Evolutionary conservation across 2,888 invertebrate species (phyloP), one percentile per base, ranked within the genome.

Genomic region (Drosophila limbata): DNA sequence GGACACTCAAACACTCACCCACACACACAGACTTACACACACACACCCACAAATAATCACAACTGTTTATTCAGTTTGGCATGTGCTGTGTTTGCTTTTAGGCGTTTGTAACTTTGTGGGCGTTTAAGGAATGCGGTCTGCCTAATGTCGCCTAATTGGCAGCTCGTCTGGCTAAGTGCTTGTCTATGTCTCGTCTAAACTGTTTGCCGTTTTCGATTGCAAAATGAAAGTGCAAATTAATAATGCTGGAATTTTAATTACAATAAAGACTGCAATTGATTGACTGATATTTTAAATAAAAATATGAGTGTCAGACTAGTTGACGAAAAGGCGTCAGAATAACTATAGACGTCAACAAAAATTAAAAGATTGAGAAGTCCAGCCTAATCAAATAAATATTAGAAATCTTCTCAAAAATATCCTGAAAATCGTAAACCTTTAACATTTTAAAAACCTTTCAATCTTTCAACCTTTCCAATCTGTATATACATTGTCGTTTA

Each of bases 91-190:
- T 50, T 45, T 45, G 70, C 35, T 60, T 56, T 76, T 56, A 39
- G 59, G 42, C 52, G 31, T 28, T 35, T 8, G 28, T 28, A 1
- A 47, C 13, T 40, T 59, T 65, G 88, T 84, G 67, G 88, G 86
- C 73, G 84, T 59, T 1, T 6, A 47, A 47, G 64, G 74, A 83
- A 84, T 88, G 86, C 50, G 75, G 80, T 64, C 80, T 48, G 66
- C 63, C 66, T 67, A 87, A 82, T 77, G 77, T 63, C 51, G 25
- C 66, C 77, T 73, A 82, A 82, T 87, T 71, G 77, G 47, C 55
- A 63, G 57, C 19, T 52, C 19, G 44, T 68, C 60, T 53, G 13
- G 55, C 60, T 60, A 45, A 44, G 51, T 52, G 60, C 28, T 33
- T 59, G 60, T 52, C 59, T 48, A 10, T 57, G 70, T 51, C 61